These are phyloP conservation scores for Enteromius afrohamiltoni DNA, from an alignment of 2,797 vertebrate genomes.

Conservation along the genomic window DNA sequence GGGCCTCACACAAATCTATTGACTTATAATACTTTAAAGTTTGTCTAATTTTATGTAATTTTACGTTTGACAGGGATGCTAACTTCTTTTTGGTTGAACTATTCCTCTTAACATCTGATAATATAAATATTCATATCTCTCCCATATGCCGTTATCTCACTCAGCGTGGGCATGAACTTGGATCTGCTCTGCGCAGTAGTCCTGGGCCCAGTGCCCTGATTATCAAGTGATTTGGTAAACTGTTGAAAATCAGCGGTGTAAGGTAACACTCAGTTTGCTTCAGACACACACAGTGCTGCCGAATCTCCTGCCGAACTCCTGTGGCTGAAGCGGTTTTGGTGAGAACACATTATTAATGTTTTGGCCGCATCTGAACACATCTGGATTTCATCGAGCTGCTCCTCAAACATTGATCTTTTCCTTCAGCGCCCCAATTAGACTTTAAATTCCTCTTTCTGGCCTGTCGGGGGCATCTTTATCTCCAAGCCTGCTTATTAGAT, in stretches of 20 bases:
- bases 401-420: conserved; percentile 80
- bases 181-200: not conserved
- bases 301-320: conserved; percentile 60
- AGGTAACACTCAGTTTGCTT: conserved; percentile 9
- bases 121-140: not conserved
- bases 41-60: not conserved
- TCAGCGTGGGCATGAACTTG: conserved; percentile 7
- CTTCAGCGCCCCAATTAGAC: conserved; percentile 80
- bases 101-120: not conserved
- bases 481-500: conserved; percentile 67
- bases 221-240: conserved; percentile 27
- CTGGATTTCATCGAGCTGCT: conserved; percentile 80
- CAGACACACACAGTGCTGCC: not conserved
- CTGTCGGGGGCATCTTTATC: conserved; percentile 67
- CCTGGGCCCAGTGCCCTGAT: not conserved
- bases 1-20: not conserved
- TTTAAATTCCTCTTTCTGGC: conserved; percentile 76
- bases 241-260: conserved; percentile 28
- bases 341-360: conserved; percentile 80
- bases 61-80: not conserved
- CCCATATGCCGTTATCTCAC: not conserved
- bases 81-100: not conserved
- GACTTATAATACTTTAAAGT: not conserved
- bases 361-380: conserved; percentile 75
- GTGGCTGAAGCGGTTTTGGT: conserved; percentile 71